These are phyloP conservation scores for Eristalis arbustorum DNA, from an alignment of 2,888 invertebrate genomes.

Conservation along the genomic window DNA sequence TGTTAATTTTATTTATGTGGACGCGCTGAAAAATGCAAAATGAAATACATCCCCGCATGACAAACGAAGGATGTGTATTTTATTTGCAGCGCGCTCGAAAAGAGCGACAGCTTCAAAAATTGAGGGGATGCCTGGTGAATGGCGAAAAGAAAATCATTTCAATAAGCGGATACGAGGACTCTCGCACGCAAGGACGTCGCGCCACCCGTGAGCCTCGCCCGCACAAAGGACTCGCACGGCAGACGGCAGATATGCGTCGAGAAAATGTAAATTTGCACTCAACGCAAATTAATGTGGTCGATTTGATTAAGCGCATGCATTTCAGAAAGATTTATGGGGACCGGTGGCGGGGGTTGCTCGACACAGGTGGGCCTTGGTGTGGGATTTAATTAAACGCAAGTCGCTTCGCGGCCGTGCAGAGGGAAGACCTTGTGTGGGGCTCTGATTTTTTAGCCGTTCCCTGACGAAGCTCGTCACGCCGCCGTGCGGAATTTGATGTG, in stretches of 20 bases:
- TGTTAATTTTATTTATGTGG: conserved; percentile 67
- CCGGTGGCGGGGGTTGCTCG: neutral
- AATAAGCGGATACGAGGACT: conserved; percentile 30
- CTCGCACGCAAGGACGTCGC: conserved; percentile 2
- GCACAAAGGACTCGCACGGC: conserved; percentile 26
- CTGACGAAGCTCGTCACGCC: neutral
- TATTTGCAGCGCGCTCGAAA: neutral
- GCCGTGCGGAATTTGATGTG: conserved; percentile 14
- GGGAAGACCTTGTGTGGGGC: neutral
- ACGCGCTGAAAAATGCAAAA: conserved; percentile 11
- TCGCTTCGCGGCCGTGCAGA: neutral
- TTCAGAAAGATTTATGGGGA: conserved; percentile 45
- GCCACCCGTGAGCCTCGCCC: neutral
- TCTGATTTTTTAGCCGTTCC: neutral
- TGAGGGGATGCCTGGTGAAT: conserved; percentile 16
- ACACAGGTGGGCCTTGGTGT: neutral
- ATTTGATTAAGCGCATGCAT: conserved; percentile 66
- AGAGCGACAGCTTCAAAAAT: conserved; percentile 25
- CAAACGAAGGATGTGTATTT: neutral
- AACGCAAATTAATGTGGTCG: conserved; percentile 63
- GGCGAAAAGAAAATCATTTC: conserved; percentile 43
- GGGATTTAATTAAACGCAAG: conserved; percentile 40
- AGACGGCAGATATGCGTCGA: conserved; percentile 4
- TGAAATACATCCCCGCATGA: neutral
- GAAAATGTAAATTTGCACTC: conserved; percentile 65